Base-by-base conservation (phyloP, 2,113 vertebrate species). In the Elgaria multicarinata region DNA sequence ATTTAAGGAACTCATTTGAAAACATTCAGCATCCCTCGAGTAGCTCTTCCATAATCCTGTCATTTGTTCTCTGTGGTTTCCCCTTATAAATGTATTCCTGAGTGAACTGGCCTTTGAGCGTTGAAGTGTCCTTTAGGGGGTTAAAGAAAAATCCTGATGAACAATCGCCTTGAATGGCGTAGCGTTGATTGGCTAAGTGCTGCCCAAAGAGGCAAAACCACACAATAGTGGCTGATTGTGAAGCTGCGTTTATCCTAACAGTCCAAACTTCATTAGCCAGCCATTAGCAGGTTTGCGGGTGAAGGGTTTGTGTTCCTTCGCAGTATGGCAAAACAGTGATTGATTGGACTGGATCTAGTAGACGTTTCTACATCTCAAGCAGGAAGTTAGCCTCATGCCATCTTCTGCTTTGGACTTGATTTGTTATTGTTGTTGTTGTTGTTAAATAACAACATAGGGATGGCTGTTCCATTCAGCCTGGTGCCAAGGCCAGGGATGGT, bases 111-210 rank as follows among this genome's bases (percentile, higher is more conserved):
- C 83, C 85, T 85, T 75, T 67, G 53, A 90, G 72, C 76, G 87
- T 80, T 75, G 71, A 36, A 39, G 78, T 36, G 46, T 74, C 88
- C 67, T 83, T 83, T 87, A 20, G 82, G 72, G 81, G 90, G 42
- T 81, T 64, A 64, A 76, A 76, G 75, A 53, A 71, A 36, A 85
- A n/a, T 20, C 18, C 83, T 91, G 93, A 92, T 94, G 85, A 93
- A 86, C 85, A 62, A 87, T 92, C 89, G 79, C 89, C 62, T 53
- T 71, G 87, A 92, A 87, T 87, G 78, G 83, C 42, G 36, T 42
- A 80, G 85, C 20, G 58, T 85, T 92, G 92, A 92, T 62, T 93
- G 94, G 83, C 46, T 26, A 95, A 93, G 82, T 64, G 82, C 84
- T 0, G 1, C 78, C 91, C 67, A 80, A 88, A 84, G 67, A 58